phyloP scores from a whole-genome alignment of 1,140 invertebrate species.

The Luehdorfia chinensis region DNA sequence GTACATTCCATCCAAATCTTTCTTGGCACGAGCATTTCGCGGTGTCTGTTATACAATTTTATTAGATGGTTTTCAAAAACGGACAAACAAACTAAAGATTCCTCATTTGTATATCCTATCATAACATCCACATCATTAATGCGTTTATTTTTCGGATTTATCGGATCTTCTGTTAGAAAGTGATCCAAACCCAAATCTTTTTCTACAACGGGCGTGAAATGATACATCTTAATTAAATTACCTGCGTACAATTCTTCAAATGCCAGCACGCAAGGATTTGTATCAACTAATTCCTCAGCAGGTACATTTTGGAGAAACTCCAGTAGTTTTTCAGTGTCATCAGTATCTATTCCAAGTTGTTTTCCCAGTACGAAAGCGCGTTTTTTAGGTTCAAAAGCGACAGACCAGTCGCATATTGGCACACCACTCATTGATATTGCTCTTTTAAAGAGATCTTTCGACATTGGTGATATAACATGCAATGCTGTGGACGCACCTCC shows the following conservation, averaged over 20 bases:
- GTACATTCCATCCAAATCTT: conserved; percentile 31
- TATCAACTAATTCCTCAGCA: conserved; percentile 49
- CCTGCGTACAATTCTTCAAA: conserved; percentile 31
- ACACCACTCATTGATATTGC: conserved; percentile 48
- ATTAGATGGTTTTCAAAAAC: conserved; percentile 35
- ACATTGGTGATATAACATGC: conserved; percentile 61
- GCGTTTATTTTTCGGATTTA: conserved; percentile 44
- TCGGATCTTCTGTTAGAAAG: conserved; percentile 49
- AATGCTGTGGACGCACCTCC: conserved; percentile 72
- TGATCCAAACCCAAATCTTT: conserved; percentile 51
- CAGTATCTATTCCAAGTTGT: conserved; percentile 34
- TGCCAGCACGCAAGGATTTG: conserved; percentile 29
- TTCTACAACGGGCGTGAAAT: conserved; percentile 61
- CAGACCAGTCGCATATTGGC: conserved; percentile 33
- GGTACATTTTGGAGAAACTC: conserved; percentile 69
- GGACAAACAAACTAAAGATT: conserved; percentile 54
- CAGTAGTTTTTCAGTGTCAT: conserved; percentile 49
- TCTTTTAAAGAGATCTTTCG: conserved; percentile 51
- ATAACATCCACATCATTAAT: conserved; percentile 79
- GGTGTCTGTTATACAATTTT: conserved; percentile 35
- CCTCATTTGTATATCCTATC: conserved; percentile 77
- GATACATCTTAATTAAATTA: conserved; percentile 39
- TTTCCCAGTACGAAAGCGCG: conserved; percentile 39
- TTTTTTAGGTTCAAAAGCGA: conserved; percentile 29
- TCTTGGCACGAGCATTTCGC: conserved; percentile 38